These are phyloP conservation scores for Euura lappo DNA, from an alignment of 1,140 invertebrate species.

Conservation along the genomic window DNA sequence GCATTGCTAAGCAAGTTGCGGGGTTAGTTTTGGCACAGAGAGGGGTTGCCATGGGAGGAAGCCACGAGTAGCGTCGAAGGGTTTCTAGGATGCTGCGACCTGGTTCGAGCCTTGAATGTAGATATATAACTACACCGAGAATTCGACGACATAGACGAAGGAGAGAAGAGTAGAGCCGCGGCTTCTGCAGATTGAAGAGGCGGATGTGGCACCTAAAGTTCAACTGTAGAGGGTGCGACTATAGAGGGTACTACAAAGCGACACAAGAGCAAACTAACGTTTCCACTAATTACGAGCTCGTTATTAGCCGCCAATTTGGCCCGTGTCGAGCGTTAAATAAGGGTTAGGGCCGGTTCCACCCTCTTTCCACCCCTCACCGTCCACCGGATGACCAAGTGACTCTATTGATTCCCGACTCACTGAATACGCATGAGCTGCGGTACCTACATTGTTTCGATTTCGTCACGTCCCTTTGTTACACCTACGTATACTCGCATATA, in stretches of 20 bases:
- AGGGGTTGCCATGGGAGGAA: neutral
- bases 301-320: constrained; percentile 44
- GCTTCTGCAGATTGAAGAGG: constrained; percentile 10
- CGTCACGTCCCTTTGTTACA: too few relatives aligned
- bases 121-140: neutral
- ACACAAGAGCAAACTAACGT: constrained; percentile 44
- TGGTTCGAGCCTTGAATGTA: constrained; percentile 8
- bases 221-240: neutral
- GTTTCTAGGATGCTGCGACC: constrained; percentile 15
- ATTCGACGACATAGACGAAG: constrained; percentile 8
- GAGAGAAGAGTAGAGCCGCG: neutral
- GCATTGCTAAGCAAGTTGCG: constrained; percentile 27
- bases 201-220: constrained; percentile 11
- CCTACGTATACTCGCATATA: too few relatives aligned
- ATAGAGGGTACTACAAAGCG: constrained; percentile 17
- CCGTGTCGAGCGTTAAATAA: constrained; percentile 41
- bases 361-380: neutral
- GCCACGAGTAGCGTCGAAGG: constrained; percentile 11
- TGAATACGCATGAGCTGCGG: constrained; percentile 3
- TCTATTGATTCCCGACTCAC: neutral
- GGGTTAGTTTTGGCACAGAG: neutral
- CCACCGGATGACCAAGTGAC: neutral
- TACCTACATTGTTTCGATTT: neutral
- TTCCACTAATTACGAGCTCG: constrained; percentile 42
- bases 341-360: constrained; percentile 22